phyloP scores from a whole-genome alignment of 2,888 invertebrate genomes.

The Zelleria hepariella region DNA sequence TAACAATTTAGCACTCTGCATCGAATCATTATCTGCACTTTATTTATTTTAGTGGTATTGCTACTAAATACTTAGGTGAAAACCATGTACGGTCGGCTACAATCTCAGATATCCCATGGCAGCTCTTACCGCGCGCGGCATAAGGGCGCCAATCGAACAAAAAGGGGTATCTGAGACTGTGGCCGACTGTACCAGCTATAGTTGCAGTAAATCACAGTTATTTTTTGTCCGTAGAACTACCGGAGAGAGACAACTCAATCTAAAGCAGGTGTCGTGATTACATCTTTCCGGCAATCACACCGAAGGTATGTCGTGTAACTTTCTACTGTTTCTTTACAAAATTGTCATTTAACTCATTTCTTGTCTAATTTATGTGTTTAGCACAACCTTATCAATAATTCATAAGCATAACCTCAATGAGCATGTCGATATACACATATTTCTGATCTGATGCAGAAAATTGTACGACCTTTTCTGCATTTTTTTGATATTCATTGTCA shows the following conservation, averaged over 20 bases:
- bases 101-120: too few species aligned
- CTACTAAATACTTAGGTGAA: too few species aligned
- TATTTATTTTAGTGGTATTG: too few species aligned
- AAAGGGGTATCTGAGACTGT: too few species aligned
- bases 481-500: background rate
- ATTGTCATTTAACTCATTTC: slow-evolving; percentile 12
- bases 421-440: slow-evolving; percentile 31
- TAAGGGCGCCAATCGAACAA: too few species aligned
- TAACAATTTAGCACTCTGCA: too few species aligned
- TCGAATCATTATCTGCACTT: too few species aligned
- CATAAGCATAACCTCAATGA: slow-evolving; percentile 50
- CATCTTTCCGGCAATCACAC: slow-evolving; percentile 89
- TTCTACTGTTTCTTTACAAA: slow-evolving; percentile 1
- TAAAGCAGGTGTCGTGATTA: slow-evolving; percentile 91
- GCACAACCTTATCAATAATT: slow-evolving; percentile 28
- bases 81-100: too few species aligned
- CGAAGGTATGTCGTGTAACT: slow-evolving; percentile 74
- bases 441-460: background rate
- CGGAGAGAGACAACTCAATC: slow-evolving; percentile 64
- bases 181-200: too few species aligned
- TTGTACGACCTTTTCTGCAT: background rate
- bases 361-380: slow-evolving; percentile 19
- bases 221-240: slow-evolving; percentile 42
- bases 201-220: background rate
- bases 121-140: too few species aligned